A percentile compares a stretch with the other conserved stretches of the same genome.
These are phyloP conservation scores for Drosophila rufa DNA, from an alignment of 1,140 invertebrate genomes.

Conservation along the genomic window DNA sequence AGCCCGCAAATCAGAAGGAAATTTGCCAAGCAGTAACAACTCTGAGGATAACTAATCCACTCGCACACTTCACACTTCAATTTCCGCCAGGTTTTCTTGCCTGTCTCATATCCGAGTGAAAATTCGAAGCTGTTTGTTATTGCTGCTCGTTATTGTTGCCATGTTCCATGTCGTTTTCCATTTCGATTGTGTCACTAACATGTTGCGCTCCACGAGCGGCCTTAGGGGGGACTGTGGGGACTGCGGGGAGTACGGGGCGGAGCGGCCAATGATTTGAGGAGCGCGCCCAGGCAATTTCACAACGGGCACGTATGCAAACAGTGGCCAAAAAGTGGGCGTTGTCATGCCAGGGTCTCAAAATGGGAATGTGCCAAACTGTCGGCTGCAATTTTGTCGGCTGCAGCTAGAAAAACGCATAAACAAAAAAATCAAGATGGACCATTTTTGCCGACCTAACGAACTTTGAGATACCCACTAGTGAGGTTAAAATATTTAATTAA, in stretches of 20 bases:
- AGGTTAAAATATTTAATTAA: background rate
- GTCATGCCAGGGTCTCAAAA: conserved; percentile 11
- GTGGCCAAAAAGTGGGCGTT: conserved; percentile 40
- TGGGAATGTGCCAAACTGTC: conserved; percentile 64
- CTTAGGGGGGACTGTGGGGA: background rate
- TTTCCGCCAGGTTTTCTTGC: conserved; percentile 61
- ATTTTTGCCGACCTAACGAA: background rate
- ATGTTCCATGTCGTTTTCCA: conserved; percentile 78
- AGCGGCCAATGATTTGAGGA: conserved; percentile 71
- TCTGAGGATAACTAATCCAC: conserved; percentile 55
- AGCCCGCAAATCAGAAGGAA: conserved; percentile 63
- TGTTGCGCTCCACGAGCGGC: conserved; percentile 54
- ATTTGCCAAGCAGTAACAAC: conserved; percentile 53
- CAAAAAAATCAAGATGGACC: conserved; percentile 14
- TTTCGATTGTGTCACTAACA: conserved; percentile 82
- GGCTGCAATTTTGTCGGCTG: conserved; percentile 68
- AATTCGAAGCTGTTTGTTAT: conserved; percentile 67
- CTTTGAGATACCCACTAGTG: background rate
- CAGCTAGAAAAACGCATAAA: conserved; percentile 26
- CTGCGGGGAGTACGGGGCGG: background rate
- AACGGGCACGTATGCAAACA: conserved; percentile 80
- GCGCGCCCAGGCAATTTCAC: conserved; percentile 77
- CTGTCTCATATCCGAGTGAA: conserved; percentile 34
- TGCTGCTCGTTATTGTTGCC: conserved; percentile 58
- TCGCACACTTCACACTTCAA: conserved; percentile 75